Percentiles rank a stretch among this genome's conserved stretches.
Evolutionary conservation across 2,797 vertebrate genomes (phyloP).

Genomic region (Petrocephalus sullivani): DNA sequence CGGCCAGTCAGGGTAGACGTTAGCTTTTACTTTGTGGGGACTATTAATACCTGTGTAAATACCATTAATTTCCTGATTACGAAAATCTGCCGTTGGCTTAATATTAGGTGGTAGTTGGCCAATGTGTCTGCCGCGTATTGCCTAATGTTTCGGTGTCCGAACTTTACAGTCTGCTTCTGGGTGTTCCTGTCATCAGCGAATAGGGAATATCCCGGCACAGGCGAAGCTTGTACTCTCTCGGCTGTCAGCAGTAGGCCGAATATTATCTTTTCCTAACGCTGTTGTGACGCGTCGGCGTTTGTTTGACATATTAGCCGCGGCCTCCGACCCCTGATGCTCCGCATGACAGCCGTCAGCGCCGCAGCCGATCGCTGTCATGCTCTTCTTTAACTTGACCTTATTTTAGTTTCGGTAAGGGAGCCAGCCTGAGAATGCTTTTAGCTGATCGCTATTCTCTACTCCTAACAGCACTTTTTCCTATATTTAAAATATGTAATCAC

Average conservation of each 20-base stretch:
- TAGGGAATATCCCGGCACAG: neutral
- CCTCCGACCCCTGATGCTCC: neutral
- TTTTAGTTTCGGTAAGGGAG: neutral
- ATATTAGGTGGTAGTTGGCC: neutral
- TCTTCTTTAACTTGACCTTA: slow-evolving; percentile 1
- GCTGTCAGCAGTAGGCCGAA: neutral
- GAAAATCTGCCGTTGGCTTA: neutral
- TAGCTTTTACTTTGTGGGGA: neutral
- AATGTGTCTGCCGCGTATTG: neutral
- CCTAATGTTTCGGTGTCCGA: neutral
- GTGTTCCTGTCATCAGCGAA: neutral
- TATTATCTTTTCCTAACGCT: neutral
- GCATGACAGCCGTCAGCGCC: neutral
- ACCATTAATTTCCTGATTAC: neutral
- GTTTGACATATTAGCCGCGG: neutral
- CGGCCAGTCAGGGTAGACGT: neutral
- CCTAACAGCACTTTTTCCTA: neutral
- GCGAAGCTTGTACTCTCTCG: neutral
- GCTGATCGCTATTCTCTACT: neutral
- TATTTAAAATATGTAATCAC: neutral
- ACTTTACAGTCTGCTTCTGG: neutral
- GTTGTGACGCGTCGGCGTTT: neutral
- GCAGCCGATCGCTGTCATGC: neutral
- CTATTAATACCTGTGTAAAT: neutral
- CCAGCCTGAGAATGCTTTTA: neutral